phyloP scores from a whole-genome alignment of 1,140 invertebrate species.

The Brachionus rubens region DNA sequence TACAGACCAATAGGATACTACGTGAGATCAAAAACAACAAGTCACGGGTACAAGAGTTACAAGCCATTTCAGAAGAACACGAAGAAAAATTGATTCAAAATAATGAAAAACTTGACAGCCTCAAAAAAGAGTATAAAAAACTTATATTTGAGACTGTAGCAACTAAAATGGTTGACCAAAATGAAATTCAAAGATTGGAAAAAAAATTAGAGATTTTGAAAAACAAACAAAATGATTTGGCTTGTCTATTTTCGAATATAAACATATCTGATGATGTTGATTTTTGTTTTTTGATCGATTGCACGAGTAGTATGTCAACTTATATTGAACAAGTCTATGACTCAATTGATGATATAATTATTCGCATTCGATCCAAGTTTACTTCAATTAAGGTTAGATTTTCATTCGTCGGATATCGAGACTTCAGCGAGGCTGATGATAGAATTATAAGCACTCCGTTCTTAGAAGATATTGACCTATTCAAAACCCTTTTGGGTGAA shows the following conservation, averaged over 20 bases:
- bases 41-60: no score
- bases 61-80: no score
- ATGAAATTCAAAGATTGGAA: no score
- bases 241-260: background rate
- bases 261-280: background rate
- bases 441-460: background rate
- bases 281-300: background rate
- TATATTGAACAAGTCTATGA: background rate
- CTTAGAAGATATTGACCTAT: background rate
- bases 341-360: background rate
- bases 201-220: no score
- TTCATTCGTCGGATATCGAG: background rate
- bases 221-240: background rate
- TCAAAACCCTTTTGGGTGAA: background rate
- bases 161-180: no score
- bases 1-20: no score
- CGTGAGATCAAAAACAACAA: no score
- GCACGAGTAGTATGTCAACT: background rate
- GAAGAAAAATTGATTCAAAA: no score
- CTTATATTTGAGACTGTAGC: no score
- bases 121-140: no score
- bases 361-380: background rate
- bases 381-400: background rate
- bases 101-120: no score
- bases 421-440: background rate